Percentiles rank a stretch among this genome's conserved stretches.
These are phyloP conservation scores for Globodera rostochiensis DNA, from an alignment of 1,140 invertebrate species.

Conservation along the genomic window DNA sequence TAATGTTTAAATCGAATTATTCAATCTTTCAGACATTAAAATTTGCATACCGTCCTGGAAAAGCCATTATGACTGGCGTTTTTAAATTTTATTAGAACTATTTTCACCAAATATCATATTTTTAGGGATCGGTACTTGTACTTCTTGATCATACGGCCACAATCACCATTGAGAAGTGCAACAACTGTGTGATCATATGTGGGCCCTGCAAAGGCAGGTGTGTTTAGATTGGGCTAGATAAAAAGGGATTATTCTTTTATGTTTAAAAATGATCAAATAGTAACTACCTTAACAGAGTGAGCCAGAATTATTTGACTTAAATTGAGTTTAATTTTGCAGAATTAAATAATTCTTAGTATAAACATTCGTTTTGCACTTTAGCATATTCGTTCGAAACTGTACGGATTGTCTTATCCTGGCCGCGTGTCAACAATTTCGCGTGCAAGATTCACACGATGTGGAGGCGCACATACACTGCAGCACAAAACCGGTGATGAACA, in stretches of 20 bases:
- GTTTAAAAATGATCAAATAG: no score
- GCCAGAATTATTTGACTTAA: no score
- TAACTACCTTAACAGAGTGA: no score
- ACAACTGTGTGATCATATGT: constrained; percentile 20
- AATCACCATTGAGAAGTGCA: constrained; percentile 25
- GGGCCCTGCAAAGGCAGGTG: constrained; percentile 26
- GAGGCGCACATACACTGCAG: constrained; percentile 20
- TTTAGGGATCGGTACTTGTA: constrained; percentile 18
- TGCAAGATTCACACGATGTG: constrained; percentile 12
- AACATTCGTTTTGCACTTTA: not conserved
- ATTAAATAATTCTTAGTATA: no score
- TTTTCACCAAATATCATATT: not conserved
- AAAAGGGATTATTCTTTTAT: no score
- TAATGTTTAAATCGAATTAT: not conserved
- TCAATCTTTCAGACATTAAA: not conserved
- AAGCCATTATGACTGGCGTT: not conserved
- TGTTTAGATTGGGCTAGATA: not conserved
- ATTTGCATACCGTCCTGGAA: not conserved
- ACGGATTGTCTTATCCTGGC: constrained; percentile 24
- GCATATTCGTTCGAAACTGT: constrained; percentile 24
- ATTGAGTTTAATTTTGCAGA: no score
- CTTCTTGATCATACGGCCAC: constrained; percentile 15
- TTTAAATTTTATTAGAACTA: not conserved
- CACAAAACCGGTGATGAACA: constrained; percentile 13
- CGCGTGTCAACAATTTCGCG: constrained; percentile 27